These are phyloP conservation scores for Ligdia adustata DNA, from an alignment of 2,888 invertebrate genomes.

Conservation along the genomic window DNA sequence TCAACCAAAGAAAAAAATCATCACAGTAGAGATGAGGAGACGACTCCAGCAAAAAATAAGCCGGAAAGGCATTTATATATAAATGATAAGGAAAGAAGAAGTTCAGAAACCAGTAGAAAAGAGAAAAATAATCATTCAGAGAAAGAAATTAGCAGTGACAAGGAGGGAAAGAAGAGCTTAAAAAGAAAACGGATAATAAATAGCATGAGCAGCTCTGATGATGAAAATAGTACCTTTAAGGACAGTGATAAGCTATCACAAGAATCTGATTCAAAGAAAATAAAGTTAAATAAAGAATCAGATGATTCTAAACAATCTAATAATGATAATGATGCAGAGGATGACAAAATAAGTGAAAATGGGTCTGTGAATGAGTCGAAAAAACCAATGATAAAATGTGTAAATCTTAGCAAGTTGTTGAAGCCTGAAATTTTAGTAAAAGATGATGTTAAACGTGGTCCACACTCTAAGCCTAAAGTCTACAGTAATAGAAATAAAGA, in stretches of 20 bases:
- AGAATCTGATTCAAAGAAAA: slow-evolving; percentile 22
- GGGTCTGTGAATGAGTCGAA: slow-evolving; percentile 23
- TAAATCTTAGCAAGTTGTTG: slow-evolving; percentile 65
- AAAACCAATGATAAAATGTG: slow-evolving; percentile 69
- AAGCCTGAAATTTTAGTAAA: slow-evolving; percentile 53
- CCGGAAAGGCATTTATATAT: too few species aligned
- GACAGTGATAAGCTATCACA: slow-evolving; percentile 3
- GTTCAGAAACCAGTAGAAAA: too few species aligned
- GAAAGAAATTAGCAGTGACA: too few species aligned
- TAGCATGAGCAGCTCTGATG: slow-evolving; percentile 48
- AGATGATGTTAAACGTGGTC: slow-evolving; percentile 11
- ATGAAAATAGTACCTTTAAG: slow-evolving; percentile 25
- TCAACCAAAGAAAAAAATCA: slow-evolving; percentile 6
- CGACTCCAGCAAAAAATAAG: slow-evolving; percentile 3
- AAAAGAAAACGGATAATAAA: slow-evolving; percentile 39
- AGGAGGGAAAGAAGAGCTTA: slow-evolving; percentile 27
- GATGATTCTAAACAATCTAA: neutral
- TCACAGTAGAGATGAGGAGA: slow-evolving; percentile 6
- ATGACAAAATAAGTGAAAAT: slow-evolving; percentile 10
- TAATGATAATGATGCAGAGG: slow-evolving; percentile 1
- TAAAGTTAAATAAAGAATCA: slow-evolving; percentile 11
- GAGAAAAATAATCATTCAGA: too few species aligned
- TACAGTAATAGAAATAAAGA: neutral
- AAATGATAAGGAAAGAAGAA: neutral
- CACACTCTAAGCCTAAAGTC: slow-evolving; percentile 2